Evolutionary conservation across 2,113 vertebrate genomes (phyloP), one percentile per base, ranked within the genome.

Genomic region (Bucco capensis): DNA sequence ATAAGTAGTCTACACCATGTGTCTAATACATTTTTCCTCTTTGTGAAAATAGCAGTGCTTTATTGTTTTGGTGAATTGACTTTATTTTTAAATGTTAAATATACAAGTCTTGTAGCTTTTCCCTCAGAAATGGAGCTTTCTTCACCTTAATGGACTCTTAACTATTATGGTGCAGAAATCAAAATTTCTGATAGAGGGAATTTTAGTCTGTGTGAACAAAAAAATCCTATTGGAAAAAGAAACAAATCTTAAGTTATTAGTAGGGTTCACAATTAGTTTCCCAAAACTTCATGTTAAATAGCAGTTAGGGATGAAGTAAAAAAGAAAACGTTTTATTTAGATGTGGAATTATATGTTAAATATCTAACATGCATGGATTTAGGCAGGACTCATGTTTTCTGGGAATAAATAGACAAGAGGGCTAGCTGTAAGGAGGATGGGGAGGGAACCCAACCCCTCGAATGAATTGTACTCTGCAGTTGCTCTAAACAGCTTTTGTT

Each of bases 391-490:
- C 23, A 27, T 40, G 40, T 78, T 79, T 87, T 72, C 47, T 14
- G 35, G 35, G 72, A 82, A 64, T 50, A n/a, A 40, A 54, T 38
- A 51, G 71, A 31, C 22, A 23, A 62, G 35, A 84, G 30, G 11
- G n/a, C 14, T 54, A 40, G 47, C 27, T 35, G 1, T 38, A 33
- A 42, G 56, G 18, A 24, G 12, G 19, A 4, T 9, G 3, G 15
- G 16, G 2, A 11, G 2, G 3, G 12, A 42, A 54, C 42, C 17
- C 35, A 2, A 12, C 33, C 30, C 35, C n/a, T 14, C 0, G 0
- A 42, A 11, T n/a, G 30, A 72, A 35, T 6, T 30, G 28, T 30
- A 2, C 33, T 33, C 0, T 28, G 19, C 27, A 6, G 50, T 50
- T 66, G 5, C 7, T 58, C 28, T 54, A 15, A 3, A 2, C 11